Evolutionary conservation across 2,797 vertebrate genomes (phyloP).

Genomic region (Eulemur mongoz): DNA sequence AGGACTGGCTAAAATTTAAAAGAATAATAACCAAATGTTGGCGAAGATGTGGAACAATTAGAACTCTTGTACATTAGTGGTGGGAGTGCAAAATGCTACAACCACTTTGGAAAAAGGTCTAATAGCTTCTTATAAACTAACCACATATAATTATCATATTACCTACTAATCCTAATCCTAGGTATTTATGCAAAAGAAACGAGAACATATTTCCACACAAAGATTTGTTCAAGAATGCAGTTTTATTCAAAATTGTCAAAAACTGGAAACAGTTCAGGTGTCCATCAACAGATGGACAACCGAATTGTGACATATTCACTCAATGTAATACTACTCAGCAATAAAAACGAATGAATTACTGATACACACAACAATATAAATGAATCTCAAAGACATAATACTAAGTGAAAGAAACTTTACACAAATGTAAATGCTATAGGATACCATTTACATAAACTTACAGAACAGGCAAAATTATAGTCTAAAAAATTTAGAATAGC

Average conservation of each 20-base stretch:
- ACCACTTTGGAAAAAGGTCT: not conserved
- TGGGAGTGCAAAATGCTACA: not conserved
- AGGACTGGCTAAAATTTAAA: not conserved
- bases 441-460: not conserved
- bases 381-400: slow-evolving; percentile 1
- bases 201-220: not conserved
- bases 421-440: not conserved
- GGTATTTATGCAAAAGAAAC: slow-evolving; percentile 39
- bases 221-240: not conserved
- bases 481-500: slow-evolving; percentile 19
- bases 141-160: not conserved
- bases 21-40: not conserved
- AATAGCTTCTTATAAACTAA: slow-evolving; percentile 27
- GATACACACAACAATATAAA: not conserved
- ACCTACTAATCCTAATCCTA: not conserved
- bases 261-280: not conserved
- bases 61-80: not conserved
- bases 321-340: not conserved
- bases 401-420: slow-evolving; percentile 12
- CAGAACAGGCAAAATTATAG: not conserved
- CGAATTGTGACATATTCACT: not conserved
- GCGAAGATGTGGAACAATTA: not conserved
- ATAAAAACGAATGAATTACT: not conserved
- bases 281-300: not conserved
- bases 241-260: slow-evolving; percentile 39